Evolutionary conservation across 1,140 invertebrate genomes (phyloP).

Genomic region (Arion vulgaris): DNA sequence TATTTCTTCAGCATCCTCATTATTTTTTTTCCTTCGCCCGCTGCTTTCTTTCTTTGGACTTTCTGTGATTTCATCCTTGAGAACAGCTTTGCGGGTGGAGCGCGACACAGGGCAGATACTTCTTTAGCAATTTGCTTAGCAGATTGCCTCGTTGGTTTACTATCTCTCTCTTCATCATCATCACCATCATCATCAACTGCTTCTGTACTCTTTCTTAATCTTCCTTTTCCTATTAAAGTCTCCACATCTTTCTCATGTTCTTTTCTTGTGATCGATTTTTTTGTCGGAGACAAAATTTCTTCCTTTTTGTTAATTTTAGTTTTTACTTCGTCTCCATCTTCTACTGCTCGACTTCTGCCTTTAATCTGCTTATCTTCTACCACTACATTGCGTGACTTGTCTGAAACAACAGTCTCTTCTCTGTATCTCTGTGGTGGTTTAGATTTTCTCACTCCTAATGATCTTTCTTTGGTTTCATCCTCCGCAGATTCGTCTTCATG

Average conservation of each 20-base stretch:
- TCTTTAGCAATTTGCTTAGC: neutral
- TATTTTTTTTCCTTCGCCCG: constrained; percentile 1
- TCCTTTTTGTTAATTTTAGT: constrained; percentile 11
- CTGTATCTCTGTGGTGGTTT: constrained; percentile 41
- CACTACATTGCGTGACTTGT: constrained; percentile 27
- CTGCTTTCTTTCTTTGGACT: constrained; percentile 15
- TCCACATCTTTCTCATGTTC: constrained; percentile 23
- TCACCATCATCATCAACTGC: constrained; percentile 35
- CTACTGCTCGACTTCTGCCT: constrained; percentile 24
- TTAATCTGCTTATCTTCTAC: neutral
- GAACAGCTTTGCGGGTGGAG: neutral
- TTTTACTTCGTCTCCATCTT: constrained; percentile 25
- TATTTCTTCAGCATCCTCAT: constrained; percentile 35
- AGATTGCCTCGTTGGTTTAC: neutral
- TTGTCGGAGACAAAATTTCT: constrained; percentile 29
- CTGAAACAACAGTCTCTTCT: constrained; percentile 37
- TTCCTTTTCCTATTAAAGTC: constrained; percentile 20
- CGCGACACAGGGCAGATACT: neutral
- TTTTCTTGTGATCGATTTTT: constrained; percentile 43
- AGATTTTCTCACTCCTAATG: constrained; percentile 16
- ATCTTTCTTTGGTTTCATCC: constrained; percentile 25
- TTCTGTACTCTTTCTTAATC: constrained; percentile 42
- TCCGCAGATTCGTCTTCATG: constrained; percentile 30
- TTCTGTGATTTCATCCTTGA: constrained; percentile 10
- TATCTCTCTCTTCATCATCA: constrained; percentile 9